Evolutionary conservation across 2,797 vertebrate genomes (phyloP).

Genomic region (Emydoidea blandingii): DNA sequence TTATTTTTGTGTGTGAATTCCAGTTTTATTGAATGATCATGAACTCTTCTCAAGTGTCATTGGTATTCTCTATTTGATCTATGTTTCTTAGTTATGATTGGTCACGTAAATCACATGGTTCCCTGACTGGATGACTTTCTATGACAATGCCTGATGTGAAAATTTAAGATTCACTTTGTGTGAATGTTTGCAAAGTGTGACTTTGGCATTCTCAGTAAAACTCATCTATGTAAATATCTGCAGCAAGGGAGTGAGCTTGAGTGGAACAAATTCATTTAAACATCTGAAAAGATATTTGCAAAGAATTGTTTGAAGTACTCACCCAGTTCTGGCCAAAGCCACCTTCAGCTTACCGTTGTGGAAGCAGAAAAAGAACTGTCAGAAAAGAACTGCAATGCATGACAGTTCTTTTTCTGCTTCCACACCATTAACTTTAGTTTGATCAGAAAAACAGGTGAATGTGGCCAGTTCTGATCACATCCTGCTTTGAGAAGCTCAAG

Average conservation of each 20-base stretch:
- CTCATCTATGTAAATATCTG: not conserved
- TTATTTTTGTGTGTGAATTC: not conserved
- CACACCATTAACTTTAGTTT: not conserved
- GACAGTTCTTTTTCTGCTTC: too few species aligned
- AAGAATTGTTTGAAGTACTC: not conserved
- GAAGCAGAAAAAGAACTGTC: too few species aligned
- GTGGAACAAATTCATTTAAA: not conserved
- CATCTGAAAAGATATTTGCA: not conserved
- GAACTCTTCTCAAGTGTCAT: not conserved
- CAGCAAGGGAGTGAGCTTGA: not conserved
- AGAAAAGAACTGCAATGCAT: too few species aligned
- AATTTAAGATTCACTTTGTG: too few species aligned
- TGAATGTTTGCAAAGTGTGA: not conserved
- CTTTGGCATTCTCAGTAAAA: not conserved
- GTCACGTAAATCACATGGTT: not conserved
- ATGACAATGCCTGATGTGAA: not conserved
- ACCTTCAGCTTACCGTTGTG: not conserved
- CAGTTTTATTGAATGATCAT: not conserved
- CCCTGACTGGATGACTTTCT: not conserved
- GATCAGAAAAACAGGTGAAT: accelerated
- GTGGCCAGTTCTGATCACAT: not conserved
- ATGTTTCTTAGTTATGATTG: not conserved
- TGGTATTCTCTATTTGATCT: not conserved
- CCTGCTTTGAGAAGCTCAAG: not conserved
- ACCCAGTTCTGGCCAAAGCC: accelerated